phyloP scores from a whole-genome alignment of 2,113 vertebrate species.

The Leucopternis melanops region DNA sequence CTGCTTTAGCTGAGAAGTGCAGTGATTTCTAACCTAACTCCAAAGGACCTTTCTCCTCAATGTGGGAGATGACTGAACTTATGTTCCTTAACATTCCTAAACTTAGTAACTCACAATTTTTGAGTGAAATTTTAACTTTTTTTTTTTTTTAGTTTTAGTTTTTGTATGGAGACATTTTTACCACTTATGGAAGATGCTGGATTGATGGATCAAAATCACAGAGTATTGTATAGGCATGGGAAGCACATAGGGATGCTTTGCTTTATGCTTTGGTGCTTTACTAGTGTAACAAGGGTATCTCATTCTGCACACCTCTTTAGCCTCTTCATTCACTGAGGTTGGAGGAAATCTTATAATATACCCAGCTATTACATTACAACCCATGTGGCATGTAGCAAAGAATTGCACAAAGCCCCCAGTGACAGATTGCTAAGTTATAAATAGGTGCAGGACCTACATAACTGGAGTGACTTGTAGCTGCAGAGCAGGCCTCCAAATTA shows the following conservation, averaged over 20 bases:
- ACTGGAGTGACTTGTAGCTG: conserved; percentile 30
- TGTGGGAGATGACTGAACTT: not conserved
- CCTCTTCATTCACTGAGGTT: too few relatives aligned
- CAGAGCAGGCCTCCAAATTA: conserved; percentile 45
- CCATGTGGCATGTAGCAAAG: conserved; percentile 33
- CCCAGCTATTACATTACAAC: conserved; percentile 55
- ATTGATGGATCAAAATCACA: not conserved
- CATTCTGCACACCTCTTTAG: too few relatives aligned
- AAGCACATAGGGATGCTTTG: not conserved
- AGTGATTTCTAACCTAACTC: not conserved
- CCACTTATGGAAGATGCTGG: rapidly evolving
- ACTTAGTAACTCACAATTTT: not conserved
- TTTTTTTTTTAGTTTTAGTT: not conserved
- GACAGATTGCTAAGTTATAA: conserved; percentile 62
- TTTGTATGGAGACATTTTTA: not conserved
- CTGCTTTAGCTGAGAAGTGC: not conserved
- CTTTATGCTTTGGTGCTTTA: too few relatives aligned
- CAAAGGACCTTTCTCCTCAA: not conserved
- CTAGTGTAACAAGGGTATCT: too few relatives aligned
- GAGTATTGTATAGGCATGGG: not conserved
- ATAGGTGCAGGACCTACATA: conserved; percentile 59
- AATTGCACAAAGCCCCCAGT: conserved; percentile 43
- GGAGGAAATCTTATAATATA: conserved; percentile 63
- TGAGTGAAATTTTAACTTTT: not conserved
- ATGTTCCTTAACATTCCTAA: not conserved